A percentile compares a stretch with the other conserved stretches of the same genome.
These are phyloP conservation scores for Drosophila pseudotakahashii DNA, from an alignment of 2,888 invertebrate species.

Conservation along the genomic window DNA sequence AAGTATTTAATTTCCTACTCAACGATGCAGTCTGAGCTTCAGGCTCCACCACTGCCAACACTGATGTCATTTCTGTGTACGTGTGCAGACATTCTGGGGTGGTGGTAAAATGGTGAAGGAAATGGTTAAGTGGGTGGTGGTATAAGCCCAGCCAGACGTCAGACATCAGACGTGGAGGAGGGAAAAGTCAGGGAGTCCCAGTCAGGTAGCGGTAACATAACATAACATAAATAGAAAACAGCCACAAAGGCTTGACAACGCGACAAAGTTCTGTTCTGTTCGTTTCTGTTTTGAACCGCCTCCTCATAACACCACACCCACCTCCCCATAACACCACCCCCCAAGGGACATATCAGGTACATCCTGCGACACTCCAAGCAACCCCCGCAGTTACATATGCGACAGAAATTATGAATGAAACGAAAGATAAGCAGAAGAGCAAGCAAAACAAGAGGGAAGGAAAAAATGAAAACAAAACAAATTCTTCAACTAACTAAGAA, in stretches of 20 bases:
- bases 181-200: conserved; percentile 24
- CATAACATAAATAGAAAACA: conserved; percentile 69
- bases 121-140: conserved; percentile 3
- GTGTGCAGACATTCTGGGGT: conserved; percentile 50
- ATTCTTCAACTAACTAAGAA: conserved; percentile 27
- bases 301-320: conserved; percentile 5
- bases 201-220: conserved; percentile 33
- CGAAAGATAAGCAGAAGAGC: conserved; percentile 61
- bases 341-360: conserved; percentile 37
- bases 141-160: conserved; percentile 50
- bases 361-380: conserved; percentile 46
- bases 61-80: conserved; percentile 45
- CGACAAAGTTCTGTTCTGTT: conserved; percentile 56
- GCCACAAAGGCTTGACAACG: conserved; percentile 69
- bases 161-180: conserved; percentile 17
- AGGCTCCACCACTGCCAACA: conserved; percentile 8
- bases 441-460: conserved; percentile 8
- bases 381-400: conserved; percentile 52
- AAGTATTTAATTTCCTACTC: conserved; percentile 77
- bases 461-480: conserved; percentile 11
- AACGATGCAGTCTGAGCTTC: conserved; percentile 60
- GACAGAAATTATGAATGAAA: conserved; percentile 76
- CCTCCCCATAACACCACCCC: conserved; percentile 7
- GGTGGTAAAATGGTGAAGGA: conserved; percentile 15
- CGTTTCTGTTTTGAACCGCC: conserved; percentile 35